Evolutionary conservation across 2,113 vertebrate genomes (phyloP), one percentile per base, ranked within the genome.

Genomic region (Mus musculus): DNA sequence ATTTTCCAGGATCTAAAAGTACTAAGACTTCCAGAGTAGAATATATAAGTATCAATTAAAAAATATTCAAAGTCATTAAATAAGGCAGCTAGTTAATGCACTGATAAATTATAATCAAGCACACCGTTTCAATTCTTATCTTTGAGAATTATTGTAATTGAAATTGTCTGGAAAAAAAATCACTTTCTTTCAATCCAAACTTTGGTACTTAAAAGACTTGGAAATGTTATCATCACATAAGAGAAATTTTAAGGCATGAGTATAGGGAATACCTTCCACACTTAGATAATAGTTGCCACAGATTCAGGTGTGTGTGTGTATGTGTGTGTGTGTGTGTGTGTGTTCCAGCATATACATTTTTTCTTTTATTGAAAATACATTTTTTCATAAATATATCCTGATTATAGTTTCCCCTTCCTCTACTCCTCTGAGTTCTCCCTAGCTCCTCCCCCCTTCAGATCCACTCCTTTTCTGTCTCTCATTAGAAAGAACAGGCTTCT

Each of bases 151-250:
- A 56, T 19, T 56, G 8, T 81, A 56, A 86, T 65, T 91, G n/a
- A 93, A 91, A 96, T 75, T 4, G 69, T 63, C 63, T 85, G 59
- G 28, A 10, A 36, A n/a, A 54, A 77, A 88, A 39, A 11, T 20
- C 4, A 14, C 36, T 42, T 92, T 86, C 20, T 82, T 39, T 14
- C 11, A 52, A 89, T 42, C 26, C 20, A 33, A 63, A 54, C 30
- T 88, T 90, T 92, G 22, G 33, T 81, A n/a, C 82, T 96, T 28
- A 65, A 78, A 93, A 95, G 81, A 67, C 11, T 76, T 91, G 30
- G 30, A 93, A 84, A 88, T 52, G n/a, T 39, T 73, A 20, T 14
- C 22, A 76, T 82, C 71, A 71, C 16, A 65, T 59, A 42, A 59
- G 1, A 77, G 24, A 96, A 93, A 78, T 30, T 82, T 49, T 73